phyloP scores from a whole-genome alignment of 2,888 invertebrate species.

The Polymixis flavicincta region DNA sequence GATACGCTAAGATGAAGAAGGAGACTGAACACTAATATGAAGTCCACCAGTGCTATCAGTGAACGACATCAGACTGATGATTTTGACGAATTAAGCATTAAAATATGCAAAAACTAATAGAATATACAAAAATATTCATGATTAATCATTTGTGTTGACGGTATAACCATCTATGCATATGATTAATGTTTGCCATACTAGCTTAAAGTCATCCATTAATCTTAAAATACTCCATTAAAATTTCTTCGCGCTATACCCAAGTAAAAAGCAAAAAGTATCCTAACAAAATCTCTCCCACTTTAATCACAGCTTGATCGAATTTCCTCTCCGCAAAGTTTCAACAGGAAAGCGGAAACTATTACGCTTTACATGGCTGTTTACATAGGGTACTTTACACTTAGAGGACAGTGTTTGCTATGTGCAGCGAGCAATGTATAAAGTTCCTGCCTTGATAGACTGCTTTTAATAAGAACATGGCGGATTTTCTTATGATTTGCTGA shows the following conservation, averaged over 20 bases:
- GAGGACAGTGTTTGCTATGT: slow-evolving; percentile 58
- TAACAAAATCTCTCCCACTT: slow-evolving; percentile 72
- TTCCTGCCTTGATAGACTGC: slow-evolving; percentile 41
- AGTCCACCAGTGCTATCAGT: not conserved
- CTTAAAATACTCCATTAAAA: slow-evolving; percentile 29
- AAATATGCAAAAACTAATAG: not conserved
- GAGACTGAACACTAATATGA: not conserved
- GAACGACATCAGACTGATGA: not conserved
- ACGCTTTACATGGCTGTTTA: slow-evolving; percentile 72
- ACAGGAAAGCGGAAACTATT: slow-evolving; percentile 71
- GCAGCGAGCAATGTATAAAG: slow-evolving; percentile 57
- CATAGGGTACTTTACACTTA: slow-evolving; percentile 69
- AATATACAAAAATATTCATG: not conserved
- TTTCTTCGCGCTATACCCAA: slow-evolving; percentile 12
- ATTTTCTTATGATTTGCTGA: slow-evolving; percentile 37
- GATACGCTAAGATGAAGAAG: too few species aligned
- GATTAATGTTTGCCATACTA: not conserved
- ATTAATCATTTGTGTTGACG: not conserved
- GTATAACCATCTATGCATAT: not conserved
- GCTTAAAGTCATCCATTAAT: slow-evolving; percentile 21
- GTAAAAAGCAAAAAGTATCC: slow-evolving; percentile 53
- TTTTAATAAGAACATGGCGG: slow-evolving; percentile 44
- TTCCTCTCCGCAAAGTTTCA: slow-evolving; percentile 77
- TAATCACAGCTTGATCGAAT: slow-evolving; percentile 81
- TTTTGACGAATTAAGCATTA: too few species aligned